Evolutionary conservation across 2,113 vertebrate species (phyloP).

Genomic region (Phalacrocorax carbo): DNA sequence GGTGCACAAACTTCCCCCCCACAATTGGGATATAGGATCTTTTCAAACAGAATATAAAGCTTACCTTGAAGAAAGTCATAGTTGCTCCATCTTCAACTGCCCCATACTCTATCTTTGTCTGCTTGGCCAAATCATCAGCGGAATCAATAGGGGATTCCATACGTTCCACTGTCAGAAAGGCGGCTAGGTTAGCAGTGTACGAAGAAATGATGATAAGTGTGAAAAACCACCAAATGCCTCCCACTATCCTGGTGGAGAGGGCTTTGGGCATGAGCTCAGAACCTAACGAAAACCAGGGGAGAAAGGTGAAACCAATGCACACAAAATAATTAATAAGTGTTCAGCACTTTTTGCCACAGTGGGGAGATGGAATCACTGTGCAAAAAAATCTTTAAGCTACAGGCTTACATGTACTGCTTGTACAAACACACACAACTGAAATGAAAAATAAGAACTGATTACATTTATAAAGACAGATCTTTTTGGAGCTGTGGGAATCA

Average conservation of each 20-base stretch:
- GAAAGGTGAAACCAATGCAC: conserved; percentile 78
- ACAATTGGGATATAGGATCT: not conserved
- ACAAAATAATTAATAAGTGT: conserved; percentile 60
- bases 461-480: not conserved
- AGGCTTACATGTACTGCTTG: conserved; percentile 26
- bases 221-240: conserved; percentile 99
- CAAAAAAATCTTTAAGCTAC: conserved; percentile 47
- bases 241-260: conserved; percentile 98
- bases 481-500: conserved; percentile 15
- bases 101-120: conserved; percentile 98
- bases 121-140: conserved; percentile 96
- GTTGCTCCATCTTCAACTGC: conserved; percentile 94
- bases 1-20: not conserved
- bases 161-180: conserved; percentile 97
- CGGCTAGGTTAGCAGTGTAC: conserved; percentile 98
- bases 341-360: conserved; percentile 62
- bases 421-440: conserved; percentile 55
- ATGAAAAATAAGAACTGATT: conserved; percentile 10
- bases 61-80: conserved; percentile 98
- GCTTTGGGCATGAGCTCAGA: conserved; percentile 99
- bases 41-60: conserved; percentile 15
- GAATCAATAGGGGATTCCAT: conserved; percentile 99
- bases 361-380: conserved; percentile 62
- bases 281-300: conserved; percentile 89
- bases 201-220: conserved; percentile 99